A percentile compares a stretch with the other conserved stretches of the same genome.
Evolutionary conservation across 2,797 vertebrate genomes (phyloP).

Genomic region (Muraenolepis orangiensis): DNA sequence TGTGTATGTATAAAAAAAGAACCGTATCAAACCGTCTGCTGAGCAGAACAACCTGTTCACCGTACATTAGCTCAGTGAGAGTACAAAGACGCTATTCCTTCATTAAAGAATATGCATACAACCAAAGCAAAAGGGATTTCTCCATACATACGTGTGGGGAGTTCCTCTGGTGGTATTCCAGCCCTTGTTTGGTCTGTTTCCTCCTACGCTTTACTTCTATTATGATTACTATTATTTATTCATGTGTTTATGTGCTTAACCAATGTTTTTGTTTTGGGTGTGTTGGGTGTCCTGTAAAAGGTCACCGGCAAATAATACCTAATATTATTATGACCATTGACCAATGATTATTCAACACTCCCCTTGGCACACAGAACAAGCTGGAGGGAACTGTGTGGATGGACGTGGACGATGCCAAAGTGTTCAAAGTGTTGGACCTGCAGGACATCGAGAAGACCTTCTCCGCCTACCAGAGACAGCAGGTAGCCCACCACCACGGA

Average conservation of each 20-base stretch:
- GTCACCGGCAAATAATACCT: too few species aligned
- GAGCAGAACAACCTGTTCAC: neutral
- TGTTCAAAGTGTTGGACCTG: constrained; percentile 93
- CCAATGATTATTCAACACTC: neutral
- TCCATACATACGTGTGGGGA: too few species aligned
- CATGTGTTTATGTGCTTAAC: too few species aligned
- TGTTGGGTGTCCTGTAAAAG: too few species aligned
- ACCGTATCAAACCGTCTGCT: neutral
- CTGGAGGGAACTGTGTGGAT: constrained; percentile 92
- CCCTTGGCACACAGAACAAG: constrained; percentile 81
- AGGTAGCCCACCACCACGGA: constrained; percentile 80
- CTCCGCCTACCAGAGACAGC: constrained; percentile 98
- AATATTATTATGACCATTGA: neutral
- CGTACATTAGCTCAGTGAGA: neutral
- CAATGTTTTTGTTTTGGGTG: too few species aligned
- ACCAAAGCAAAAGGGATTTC: too few species aligned
- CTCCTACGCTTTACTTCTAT: too few species aligned
- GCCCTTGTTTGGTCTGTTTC: too few species aligned
- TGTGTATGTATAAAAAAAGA: too few species aligned
- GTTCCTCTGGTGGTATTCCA: too few species aligned
- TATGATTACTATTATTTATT: too few species aligned
- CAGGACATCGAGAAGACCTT: constrained; percentile 95
- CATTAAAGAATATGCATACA: neutral
- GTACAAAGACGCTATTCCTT: neutral
- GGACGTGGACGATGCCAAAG: constrained; percentile 87